phyloP scores from a whole-genome alignment of 2,113 vertebrate species.

The Thinocorus orbignyianus region DNA sequence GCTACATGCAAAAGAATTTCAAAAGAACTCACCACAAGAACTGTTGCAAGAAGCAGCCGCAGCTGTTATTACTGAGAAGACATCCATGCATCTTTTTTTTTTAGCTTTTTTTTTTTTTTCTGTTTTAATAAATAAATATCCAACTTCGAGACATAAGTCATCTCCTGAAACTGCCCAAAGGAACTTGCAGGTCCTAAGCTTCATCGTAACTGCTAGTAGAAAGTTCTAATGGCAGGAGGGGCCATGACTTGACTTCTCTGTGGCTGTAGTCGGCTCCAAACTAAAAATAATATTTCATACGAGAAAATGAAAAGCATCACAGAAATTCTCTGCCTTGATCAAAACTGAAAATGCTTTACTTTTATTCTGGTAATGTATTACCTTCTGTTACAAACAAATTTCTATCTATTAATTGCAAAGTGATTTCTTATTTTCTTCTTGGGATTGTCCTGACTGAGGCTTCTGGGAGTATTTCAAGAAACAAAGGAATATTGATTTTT shows the following conservation, averaged over 20 bases:
- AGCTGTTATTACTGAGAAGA: not conserved
- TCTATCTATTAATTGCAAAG: not conserved
- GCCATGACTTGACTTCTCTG: not conserved
- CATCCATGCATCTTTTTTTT: not conserved
- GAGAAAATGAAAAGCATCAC: not conserved
- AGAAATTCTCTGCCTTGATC: not conserved
- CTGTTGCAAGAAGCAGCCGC: not conserved
- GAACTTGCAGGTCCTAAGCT: not conserved
- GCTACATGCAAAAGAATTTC: not conserved
- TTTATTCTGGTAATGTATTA: not conserved
- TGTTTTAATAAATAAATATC: not conserved
- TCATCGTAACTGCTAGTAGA: not conserved
- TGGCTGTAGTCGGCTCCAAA: not conserved
- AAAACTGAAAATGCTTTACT: not conserved
- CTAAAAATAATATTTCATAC: not conserved
- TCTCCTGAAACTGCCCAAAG: not conserved
- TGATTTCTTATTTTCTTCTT: not conserved
- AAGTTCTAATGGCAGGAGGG: not conserved
- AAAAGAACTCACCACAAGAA: not conserved
- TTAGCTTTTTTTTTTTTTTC: no score
- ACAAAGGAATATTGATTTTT: not conserved
- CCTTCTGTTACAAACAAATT: not conserved
- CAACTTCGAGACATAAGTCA: not conserved
- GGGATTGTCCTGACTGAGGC: not conserved
- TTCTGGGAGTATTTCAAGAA: not conserved